Conservation (phyloP, 2,797 vertebrate species). For the Sebastes melanostomus region DNA sequence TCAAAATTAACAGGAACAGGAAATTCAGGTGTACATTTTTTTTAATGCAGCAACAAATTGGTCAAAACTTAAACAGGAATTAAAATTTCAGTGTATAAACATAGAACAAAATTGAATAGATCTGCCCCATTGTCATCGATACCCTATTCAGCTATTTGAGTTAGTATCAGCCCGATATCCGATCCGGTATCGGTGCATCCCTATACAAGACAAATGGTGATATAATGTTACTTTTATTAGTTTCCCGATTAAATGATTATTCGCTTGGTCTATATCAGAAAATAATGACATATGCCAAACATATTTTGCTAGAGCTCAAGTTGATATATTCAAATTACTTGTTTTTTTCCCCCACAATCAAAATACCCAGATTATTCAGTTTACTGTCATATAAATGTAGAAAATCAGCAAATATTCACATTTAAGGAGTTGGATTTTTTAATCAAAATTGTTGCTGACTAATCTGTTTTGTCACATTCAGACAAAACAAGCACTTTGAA, state of each 20-base stretch:
- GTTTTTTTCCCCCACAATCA: too few relatives aligned
- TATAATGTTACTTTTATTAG: not conserved
- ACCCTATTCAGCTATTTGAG: rapidly evolving
- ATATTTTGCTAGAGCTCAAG: not conserved
- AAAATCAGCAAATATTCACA: not conserved
- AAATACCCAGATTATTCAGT: not conserved
- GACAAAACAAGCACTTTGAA: not conserved
- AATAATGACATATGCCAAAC: not conserved
- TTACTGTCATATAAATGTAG: not conserved
- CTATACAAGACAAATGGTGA: too few relatives aligned
- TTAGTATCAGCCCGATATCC: too few relatives aligned
- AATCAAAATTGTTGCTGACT: not conserved
- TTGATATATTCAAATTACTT: not conserved
- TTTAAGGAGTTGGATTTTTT: not conserved
- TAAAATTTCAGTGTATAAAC: too few relatives aligned
- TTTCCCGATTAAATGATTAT: not conserved
- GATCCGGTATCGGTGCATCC: too few relatives aligned
- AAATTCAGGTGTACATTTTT: too few relatives aligned
- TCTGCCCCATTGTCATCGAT: too few relatives aligned
- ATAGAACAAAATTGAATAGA: too few relatives aligned
- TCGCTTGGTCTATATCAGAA: not conserved
- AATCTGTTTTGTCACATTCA: not conserved
- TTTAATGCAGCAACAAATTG: too few relatives aligned
- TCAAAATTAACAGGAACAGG: too few relatives aligned
- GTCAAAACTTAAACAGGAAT: too few relatives aligned